A percentile compares a stretch with the other conserved stretches of the same genome.
These are phyloP conservation scores for Phataginus tetradactyla DNA, from an alignment of 2,797 vertebrate species.

Conservation along the genomic window DNA sequence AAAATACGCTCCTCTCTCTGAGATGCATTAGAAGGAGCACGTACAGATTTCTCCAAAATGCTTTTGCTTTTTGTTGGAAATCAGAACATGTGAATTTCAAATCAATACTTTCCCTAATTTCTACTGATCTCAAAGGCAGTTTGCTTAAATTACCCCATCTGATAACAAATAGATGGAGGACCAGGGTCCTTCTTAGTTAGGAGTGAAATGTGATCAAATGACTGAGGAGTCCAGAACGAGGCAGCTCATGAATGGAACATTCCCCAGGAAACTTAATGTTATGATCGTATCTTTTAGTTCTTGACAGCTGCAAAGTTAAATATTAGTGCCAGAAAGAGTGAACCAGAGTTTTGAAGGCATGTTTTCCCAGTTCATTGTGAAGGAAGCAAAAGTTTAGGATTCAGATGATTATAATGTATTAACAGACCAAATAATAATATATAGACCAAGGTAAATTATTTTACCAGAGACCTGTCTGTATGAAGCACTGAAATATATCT, in stretches of 20 bases:
- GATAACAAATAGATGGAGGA: background rate
- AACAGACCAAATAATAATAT: background rate
- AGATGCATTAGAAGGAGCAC: constrained; percentile 13
- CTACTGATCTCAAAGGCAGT: background rate
- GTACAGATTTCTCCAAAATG: constrained; percentile 33
- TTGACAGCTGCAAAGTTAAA: constrained; percentile 44
- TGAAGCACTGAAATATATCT: background rate
- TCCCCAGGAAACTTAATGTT: constrained; percentile 54
- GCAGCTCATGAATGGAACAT: background rate
- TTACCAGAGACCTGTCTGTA: background rate
- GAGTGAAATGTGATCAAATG: background rate
- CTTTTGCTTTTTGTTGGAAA: constrained; percentile 48
- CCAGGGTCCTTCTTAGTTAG: background rate
- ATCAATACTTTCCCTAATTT: constrained; percentile 9
- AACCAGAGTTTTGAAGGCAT: constrained; percentile 6
- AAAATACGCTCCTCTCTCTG: background rate
- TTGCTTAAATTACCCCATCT: background rate
- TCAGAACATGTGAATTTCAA: constrained; percentile 21
- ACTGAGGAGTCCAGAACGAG: background rate
- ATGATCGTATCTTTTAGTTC: constrained; percentile 50
- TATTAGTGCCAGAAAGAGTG: background rate
- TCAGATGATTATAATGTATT: constrained; percentile 25
- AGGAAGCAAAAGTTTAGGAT: constrained; percentile 40
- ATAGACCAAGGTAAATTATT: constrained; percentile 19
- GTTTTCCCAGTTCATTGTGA: constrained; percentile 44